Evolutionary conservation across 2,797 vertebrate species (phyloP).

Genomic region (Sardinella longiceps): DNA sequence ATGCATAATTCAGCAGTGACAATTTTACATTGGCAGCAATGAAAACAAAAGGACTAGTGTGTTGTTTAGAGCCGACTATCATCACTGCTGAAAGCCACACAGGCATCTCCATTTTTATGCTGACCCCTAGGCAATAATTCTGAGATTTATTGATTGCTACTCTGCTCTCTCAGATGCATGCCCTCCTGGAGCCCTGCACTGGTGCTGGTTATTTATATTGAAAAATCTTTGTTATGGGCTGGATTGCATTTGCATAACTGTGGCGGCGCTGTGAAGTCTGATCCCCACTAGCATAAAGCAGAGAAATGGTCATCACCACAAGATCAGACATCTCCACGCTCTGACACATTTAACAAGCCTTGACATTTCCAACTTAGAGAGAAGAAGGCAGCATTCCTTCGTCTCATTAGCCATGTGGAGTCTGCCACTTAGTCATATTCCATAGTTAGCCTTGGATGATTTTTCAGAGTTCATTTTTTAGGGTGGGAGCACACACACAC

Average conservation of each 20-base stretch:
- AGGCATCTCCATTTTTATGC: background rate
- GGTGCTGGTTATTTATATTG: conserved; percentile 12
- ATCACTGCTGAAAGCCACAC: conserved; percentile 5
- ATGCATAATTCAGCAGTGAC: background rate
- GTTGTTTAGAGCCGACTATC: background rate
- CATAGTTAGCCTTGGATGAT: background rate
- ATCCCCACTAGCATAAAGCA: background rate
- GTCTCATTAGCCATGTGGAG: background rate
- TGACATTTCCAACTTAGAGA: background rate
- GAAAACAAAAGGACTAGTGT: background rate
- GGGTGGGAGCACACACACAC: background rate
- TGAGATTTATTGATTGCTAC: conserved; percentile 14
- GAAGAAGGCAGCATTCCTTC: background rate
- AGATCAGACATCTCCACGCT: background rate
- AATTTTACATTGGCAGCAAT: background rate
- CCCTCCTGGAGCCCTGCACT: background rate
- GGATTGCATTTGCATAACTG: background rate
- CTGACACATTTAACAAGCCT: background rate
- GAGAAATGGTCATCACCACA: background rate
- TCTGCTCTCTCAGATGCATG: background rate
- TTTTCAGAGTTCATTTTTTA: background rate
- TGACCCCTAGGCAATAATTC: conserved; percentile 1
- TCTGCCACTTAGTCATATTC: background rate
- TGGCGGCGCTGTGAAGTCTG: background rate
- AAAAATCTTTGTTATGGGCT: background rate